Conservation (phyloP, 92 coral and sea anemone species). For the Zoanthus sansibaricus region DNA sequence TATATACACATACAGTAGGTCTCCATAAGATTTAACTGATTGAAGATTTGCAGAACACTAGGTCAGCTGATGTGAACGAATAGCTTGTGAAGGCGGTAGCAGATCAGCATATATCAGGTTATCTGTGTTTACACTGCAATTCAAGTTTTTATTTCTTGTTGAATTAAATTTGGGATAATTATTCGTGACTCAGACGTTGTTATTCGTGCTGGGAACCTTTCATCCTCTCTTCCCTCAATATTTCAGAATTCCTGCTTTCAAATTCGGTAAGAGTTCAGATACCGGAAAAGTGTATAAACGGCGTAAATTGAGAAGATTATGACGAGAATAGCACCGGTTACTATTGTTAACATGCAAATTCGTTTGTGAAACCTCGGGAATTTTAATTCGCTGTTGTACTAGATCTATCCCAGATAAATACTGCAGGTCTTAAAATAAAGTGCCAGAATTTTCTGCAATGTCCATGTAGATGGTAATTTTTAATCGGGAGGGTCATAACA, state of each 20-base stretch:
- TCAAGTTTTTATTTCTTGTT: not conserved
- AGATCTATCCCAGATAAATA: conserved; percentile 9
- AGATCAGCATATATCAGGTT: not conserved
- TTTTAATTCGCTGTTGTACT: not conserved
- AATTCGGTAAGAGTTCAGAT: not conserved
- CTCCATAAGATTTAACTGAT: conserved; percentile 53
- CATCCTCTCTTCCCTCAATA: not conserved
- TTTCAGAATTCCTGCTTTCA: not conserved
- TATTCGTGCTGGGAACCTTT: not conserved
- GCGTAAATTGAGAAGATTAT: not conserved
- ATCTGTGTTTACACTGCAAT: not conserved
- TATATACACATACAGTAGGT: not conserved
- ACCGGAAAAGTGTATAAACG: not conserved
- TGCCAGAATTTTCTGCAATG: conserved; percentile 10
- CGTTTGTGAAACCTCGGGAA: not conserved
- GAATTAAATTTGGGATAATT: not conserved
- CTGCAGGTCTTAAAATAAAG: not conserved
- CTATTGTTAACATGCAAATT: not conserved
- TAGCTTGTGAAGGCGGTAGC: not conserved
- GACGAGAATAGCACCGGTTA: not conserved
- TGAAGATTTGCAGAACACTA: conserved; percentile 50
- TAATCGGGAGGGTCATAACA: not conserved
- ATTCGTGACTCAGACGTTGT: not conserved
- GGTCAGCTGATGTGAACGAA: not conserved
- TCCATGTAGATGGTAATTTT: conserved; percentile 1